Conservation (phyloP, 2,888 invertebrate genomes). For the Zonitis immaculata region DNA sequence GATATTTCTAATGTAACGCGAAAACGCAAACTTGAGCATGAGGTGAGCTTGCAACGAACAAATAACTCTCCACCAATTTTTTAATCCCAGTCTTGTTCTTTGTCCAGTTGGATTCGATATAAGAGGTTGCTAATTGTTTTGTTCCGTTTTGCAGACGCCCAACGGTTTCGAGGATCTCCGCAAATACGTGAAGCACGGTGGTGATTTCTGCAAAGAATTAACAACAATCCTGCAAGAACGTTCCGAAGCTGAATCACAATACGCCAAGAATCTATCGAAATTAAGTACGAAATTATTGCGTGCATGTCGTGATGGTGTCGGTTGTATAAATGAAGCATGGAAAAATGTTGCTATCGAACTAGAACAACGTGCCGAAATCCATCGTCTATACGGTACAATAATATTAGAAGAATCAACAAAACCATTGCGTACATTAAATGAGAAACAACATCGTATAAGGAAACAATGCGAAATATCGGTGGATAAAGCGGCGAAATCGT, state of each 20-base stretch:
- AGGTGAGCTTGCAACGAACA: too few species aligned
- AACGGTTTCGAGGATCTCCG: slow-evolving; percentile 92
- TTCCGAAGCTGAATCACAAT: slow-evolving; percentile 89
- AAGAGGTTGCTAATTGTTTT: slow-evolving; percentile 8
- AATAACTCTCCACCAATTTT: too few species aligned
- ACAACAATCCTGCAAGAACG: slow-evolving; percentile 86
- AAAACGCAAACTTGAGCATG: background rate
- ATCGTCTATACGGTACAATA: slow-evolving; percentile 60
- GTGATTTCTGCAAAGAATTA: slow-evolving; percentile 91
- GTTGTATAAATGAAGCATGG: slow-evolving; percentile 85
- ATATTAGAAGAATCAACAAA: slow-evolving; percentile 85
- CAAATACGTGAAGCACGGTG: slow-evolving; percentile 88
- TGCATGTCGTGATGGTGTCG: slow-evolving; percentile 72
- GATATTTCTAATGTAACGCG: background rate
- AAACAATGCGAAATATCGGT: slow-evolving; percentile 74
- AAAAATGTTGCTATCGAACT: slow-evolving; percentile 86
- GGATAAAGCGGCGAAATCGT: slow-evolving; percentile 76
- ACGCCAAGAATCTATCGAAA: slow-evolving; percentile 86
- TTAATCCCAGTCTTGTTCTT: too few species aligned
- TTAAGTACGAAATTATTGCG: slow-evolving; percentile 80
- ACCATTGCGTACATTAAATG: slow-evolving; percentile 71
- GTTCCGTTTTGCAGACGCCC: slow-evolving; percentile 66
- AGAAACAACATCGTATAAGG: slow-evolving; percentile 65
- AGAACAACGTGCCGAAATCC: slow-evolving; percentile 87
- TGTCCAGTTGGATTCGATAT: too few species aligned